These are phyloP conservation scores for Cephus pygmeus DNA, from an alignment of 2,888 invertebrate genomes.

Conservation along the genomic window DNA sequence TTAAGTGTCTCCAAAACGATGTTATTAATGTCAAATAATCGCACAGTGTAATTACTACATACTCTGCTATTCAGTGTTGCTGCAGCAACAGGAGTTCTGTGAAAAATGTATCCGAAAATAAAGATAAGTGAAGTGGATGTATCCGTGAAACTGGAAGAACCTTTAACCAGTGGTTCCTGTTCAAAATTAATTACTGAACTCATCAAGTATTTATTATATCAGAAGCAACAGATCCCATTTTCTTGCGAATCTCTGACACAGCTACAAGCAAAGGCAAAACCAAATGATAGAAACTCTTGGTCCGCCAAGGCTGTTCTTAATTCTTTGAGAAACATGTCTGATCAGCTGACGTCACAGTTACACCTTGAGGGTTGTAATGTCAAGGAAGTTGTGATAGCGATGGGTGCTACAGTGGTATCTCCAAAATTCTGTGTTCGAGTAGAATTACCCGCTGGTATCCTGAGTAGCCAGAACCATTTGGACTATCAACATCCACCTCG, in stretches of 20 bases:
- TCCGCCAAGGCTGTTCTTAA: constrained; percentile 44
- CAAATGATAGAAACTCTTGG: constrained; percentile 47
- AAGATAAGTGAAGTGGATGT: constrained; percentile 46
- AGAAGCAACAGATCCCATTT: constrained; percentile 65
- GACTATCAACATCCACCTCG: constrained; percentile 58
- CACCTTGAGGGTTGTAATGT: constrained; percentile 46
- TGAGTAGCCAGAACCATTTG: constrained; percentile 51
- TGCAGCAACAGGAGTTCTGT: neutral
- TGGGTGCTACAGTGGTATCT: constrained; percentile 61
- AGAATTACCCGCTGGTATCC: constrained; percentile 51
- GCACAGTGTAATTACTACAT: neutral
- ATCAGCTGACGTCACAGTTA: constrained; percentile 52
- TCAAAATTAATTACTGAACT: constrained; percentile 60
- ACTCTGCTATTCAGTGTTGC: neutral
- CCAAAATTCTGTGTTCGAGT: constrained; percentile 57
- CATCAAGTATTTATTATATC: constrained; percentile 63
- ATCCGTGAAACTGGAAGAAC: constrained; percentile 56
- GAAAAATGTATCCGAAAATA: constrained; percentile 40
- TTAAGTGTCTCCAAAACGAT: constrained; percentile 2
- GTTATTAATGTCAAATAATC: constrained; percentile 5
- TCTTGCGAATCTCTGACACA: constrained; percentile 58
- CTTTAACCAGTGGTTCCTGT: constrained; percentile 60
- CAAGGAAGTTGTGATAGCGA: constrained; percentile 57
- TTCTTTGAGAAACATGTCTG: constrained; percentile 44
- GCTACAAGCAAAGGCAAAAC: constrained; percentile 46